These are phyloP conservation scores for Bombycilla garrulus DNA, from an alignment of 2,113 vertebrate species.

Conservation along the genomic window DNA sequence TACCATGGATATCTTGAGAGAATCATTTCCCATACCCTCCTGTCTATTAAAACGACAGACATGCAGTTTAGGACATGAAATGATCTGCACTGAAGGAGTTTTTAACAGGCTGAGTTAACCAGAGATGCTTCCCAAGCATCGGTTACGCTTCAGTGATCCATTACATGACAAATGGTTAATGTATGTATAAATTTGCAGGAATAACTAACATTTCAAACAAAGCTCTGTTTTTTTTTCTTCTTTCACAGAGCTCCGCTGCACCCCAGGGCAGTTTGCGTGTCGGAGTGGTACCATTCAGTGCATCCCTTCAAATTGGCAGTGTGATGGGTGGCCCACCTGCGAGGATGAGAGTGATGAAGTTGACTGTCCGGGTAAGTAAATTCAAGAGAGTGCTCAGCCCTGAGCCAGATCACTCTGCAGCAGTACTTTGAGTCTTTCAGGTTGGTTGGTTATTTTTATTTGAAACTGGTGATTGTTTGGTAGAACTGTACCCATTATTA, in stretches of 20 bases:
- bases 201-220: not conserved
- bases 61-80: not conserved
- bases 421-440: not conserved
- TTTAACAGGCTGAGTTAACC: not conserved
- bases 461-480: not conserved
- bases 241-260: constrained; percentile 88
- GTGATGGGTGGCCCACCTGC: constrained; percentile 93
- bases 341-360: constrained; percentile 95
- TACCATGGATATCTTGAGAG: not conserved
- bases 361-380: constrained; percentile 87
- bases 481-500: not conserved
- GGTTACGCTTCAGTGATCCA: fast-evolving
- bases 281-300: constrained; percentile 94
- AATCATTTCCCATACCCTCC: not conserved
- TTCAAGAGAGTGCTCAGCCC: not conserved
- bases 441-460: not conserved
- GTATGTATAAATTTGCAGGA: not conserved
- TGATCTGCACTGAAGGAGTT: not conserved
- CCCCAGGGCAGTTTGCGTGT: constrained; percentile 90
- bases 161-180: not conserved
- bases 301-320: constrained; percentile 93
- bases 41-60: not conserved
- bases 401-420: not conserved
- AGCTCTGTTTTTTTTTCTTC: not conserved
- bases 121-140: not conserved